Evolutionary conservation across 1,140 invertebrate genomes (phyloP).

Genomic region (Propsilocerus akamusi): DNA sequence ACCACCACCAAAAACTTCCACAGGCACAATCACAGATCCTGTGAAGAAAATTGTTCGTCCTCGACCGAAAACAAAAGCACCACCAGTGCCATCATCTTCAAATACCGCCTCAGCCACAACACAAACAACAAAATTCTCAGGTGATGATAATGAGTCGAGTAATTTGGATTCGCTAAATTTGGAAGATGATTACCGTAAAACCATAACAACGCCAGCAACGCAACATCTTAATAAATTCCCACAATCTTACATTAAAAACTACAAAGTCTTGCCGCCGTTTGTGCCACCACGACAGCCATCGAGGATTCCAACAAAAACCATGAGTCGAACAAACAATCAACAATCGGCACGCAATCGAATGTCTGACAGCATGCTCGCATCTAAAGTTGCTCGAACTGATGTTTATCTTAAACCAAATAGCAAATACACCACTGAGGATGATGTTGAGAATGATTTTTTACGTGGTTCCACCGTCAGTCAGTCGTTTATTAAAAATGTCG

Average conservation of each 20-base stretch:
- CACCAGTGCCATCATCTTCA: neutral
- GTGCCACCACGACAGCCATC: conserved; percentile 5
- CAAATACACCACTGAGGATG: conserved; percentile 1
- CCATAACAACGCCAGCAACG: neutral
- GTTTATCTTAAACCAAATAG: conserved; percentile 9
- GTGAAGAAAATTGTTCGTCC: neutral
- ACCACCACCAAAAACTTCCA: neutral
- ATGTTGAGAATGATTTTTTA: conserved; percentile 14
- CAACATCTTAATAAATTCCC: neutral
- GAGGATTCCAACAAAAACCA: conserved; percentile 11
- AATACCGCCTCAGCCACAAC: neutral
- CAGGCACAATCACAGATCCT: neutral
- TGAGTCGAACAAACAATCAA: neutral
- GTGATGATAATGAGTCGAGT: neutral
- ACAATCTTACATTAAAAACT: neutral
- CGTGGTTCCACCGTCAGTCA: conserved; percentile 21
- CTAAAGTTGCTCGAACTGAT: conserved; percentile 9
- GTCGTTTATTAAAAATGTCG: conserved; percentile 16
- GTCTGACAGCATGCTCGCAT: neutral
- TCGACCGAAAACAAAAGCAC: neutral
- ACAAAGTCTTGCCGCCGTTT: neutral
- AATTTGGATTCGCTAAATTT: neutral
- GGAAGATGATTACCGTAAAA: neutral
- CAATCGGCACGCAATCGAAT: neutral
- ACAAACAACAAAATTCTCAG: neutral